These are phyloP conservation scores for Lasius platythorax DNA, from an alignment of 2,888 invertebrate species.

Conservation along the genomic window DNA sequence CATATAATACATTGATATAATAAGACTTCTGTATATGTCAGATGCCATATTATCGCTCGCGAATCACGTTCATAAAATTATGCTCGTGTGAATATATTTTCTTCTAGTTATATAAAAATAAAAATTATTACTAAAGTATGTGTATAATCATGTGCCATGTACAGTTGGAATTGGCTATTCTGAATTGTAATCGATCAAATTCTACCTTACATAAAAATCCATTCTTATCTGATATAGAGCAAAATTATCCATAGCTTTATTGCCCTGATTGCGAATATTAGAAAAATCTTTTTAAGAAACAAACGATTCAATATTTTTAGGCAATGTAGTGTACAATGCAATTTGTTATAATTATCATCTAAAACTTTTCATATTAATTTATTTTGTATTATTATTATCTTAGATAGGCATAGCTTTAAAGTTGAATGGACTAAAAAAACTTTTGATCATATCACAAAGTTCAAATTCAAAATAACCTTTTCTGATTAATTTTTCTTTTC, in stretches of 20 bases:
- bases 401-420: neutral
- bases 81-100: conserved; percentile 35
- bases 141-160: conserved; percentile 50
- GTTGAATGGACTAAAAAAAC: neutral
- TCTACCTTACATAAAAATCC: conserved; percentile 12
- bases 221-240: neutral
- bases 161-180: conserved; percentile 38
- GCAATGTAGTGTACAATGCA: neutral
- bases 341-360: neutral
- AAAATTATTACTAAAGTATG: conserved; percentile 61
- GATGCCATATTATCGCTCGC: conserved; percentile 16
- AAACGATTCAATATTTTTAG: conserved; percentile 1
- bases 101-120: conserved; percentile 69
- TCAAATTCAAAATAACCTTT: conserved; percentile 1
- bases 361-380: conserved; percentile 3
- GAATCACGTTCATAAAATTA: conserved; percentile 53
- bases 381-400: conserved; percentile 8
- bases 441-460: neutral
- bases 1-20: conserved; percentile 64
- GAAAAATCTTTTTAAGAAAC: neutral
- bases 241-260: neutral
- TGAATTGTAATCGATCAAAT: conserved; percentile 34
- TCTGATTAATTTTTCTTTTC: conserved; percentile 4
- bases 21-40: conserved; percentile 6
- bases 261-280: neutral